These are phyloP conservation scores for Lepidurus apus DNA, from an alignment of 1,140 invertebrate species.

Conservation along the genomic window DNA sequence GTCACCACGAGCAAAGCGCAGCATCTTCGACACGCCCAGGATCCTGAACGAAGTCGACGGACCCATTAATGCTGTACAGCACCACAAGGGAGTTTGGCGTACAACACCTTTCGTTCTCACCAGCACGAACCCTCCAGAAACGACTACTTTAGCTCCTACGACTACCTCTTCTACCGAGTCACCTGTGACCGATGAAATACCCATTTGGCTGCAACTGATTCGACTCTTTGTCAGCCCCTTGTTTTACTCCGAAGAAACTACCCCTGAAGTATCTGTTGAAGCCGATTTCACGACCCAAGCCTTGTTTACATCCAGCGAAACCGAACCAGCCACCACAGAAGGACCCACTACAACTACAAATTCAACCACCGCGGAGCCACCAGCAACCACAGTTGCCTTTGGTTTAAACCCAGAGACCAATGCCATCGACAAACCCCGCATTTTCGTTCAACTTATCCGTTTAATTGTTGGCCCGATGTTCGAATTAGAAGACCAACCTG, in stretches of 20 bases:
- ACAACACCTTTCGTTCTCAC: neutral
- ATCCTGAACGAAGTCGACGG: slow-evolving; percentile 2
- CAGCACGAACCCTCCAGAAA: neutral
- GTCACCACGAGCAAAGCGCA: neutral
- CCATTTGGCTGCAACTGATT: neutral
- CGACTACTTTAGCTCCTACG: neutral
- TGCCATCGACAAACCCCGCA: neutral
- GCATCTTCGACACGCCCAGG: neutral
- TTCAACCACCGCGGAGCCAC: neutral
- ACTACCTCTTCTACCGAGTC: neutral
- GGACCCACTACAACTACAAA: neutral
- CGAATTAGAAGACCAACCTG: neutral
- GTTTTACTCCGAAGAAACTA: neutral
- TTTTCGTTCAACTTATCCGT: slow-evolving; percentile 11
- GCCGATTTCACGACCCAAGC: neutral
- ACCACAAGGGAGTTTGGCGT: neutral
- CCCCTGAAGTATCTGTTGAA: neutral
- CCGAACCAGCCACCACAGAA: neutral
- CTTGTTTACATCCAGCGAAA: neutral
- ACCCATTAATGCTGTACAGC: neutral
- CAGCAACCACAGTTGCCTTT: neutral
- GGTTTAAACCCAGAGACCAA: neutral
- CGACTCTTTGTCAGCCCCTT: neutral
- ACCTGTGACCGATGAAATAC: neutral
- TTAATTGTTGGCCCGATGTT: neutral